Base-by-base conservation (phyloP, 2,888 invertebrate genomes). In the Habroteleia sp. region DNA sequence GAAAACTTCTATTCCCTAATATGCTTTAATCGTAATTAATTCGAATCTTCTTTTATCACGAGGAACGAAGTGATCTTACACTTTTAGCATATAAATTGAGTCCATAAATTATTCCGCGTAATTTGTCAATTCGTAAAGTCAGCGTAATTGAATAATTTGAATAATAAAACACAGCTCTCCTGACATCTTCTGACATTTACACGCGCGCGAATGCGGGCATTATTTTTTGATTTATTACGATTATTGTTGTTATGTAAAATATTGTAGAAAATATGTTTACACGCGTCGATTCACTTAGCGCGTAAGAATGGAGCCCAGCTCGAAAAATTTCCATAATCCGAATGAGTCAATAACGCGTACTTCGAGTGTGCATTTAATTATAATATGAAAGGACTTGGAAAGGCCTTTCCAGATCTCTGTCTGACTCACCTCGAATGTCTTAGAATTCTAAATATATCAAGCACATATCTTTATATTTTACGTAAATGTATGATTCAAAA, bases 381-480 rank as follows among this genome's bases (percentile, higher is more conserved):
- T 65, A 65, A 72, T 72, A 65, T 72, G 72, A 72, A 72, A 72
- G 72, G 72, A 72, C 50, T 72, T 58, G 48, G 65, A 72, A 72
- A 63, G 63, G 72, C 31, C 71, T 71, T 71, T 63, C 71, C 71
- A 71, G 54, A 54, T 71, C 71, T 52, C 14, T 7, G 29, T 33
- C 44, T 71, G 60, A 71, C 37, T 68, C 68, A 68, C 42, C 20
- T 60, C 29, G 17, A 60, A 17, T 60, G 52, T 52, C 52, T 60
- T 60, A 37, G 20, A 46, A 50, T 50, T 68, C 20, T 31, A 20
- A 7, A 33, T 46, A 17, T 60, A 46, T 44, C 60, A 8, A 14
- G 31, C 20, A 48, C 33, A 14, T 44, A 23, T 31, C 6, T 50
- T 3, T 39, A 39, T 39, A 39, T 23, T 50, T 10, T 5, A 35